Percentiles rank a stretch among this genome's conserved stretches.
These are phyloP conservation scores for Ciconia boyciana DNA, from an alignment of 2,113 vertebrate species.

Conservation along the genomic window DNA sequence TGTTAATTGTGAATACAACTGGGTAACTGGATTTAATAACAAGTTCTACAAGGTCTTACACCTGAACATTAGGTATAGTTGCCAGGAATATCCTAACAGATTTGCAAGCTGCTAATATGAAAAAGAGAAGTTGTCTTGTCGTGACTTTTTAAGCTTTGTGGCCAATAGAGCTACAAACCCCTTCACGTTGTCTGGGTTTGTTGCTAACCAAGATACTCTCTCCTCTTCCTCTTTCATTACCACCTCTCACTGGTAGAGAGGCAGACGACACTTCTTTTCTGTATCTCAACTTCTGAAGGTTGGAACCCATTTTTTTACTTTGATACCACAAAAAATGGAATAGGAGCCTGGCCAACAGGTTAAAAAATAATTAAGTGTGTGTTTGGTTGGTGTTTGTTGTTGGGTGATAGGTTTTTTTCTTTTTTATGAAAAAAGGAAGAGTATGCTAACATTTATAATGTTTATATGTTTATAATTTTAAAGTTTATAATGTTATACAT, in stretches of 20 bases:
- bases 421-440: not conserved
- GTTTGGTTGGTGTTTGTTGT: not conserved
- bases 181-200: not conserved
- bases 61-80: not conserved
- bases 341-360: not conserved
- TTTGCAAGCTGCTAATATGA: not conserved
- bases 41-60: not conserved
- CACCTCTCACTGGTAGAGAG: not conserved
- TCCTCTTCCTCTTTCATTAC: not conserved
- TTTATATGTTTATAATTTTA: not conserved
- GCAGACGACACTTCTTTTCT: not conserved
- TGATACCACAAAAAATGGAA: not conserved
- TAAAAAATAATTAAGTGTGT: not conserved
- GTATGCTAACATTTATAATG: not conserved
- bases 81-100: not conserved
- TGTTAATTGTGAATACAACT: not conserved
- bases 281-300: not conserved
- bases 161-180: not conserved
- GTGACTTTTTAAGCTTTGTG: not conserved
- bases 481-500: not conserved
- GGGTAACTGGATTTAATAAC: not conserved
- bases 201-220: not conserved
- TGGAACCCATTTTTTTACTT: not conserved
- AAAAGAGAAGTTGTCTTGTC: not conserved
- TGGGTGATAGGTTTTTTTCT: not conserved